A percentile compares a stretch with the other conserved stretches of the same genome.
Conservation (phyloP, 2,797 vertebrate species). For the Alectoris magna region DNA sequence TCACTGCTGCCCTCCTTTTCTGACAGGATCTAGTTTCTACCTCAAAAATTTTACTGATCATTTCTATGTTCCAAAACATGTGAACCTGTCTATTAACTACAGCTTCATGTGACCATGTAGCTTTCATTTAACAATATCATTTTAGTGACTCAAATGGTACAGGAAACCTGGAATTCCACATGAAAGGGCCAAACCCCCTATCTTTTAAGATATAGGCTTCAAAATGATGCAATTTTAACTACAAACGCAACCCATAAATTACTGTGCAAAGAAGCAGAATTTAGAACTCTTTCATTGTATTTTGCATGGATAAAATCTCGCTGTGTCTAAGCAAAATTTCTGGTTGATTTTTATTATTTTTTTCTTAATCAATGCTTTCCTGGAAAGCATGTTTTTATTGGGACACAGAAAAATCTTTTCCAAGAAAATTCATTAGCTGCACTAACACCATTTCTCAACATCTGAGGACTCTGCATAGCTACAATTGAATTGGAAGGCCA, state of each 20-base stretch:
- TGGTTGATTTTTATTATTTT: background rate
- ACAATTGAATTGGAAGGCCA: background rate
- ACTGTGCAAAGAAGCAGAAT: background rate
- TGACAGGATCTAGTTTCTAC: background rate
- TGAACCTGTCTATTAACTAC: background rate
- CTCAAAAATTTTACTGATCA: background rate
- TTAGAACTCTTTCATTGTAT: background rate
- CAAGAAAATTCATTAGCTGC: background rate
- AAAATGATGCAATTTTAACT: background rate
- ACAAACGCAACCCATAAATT: background rate
- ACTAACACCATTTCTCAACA: background rate
- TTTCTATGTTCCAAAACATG: background rate
- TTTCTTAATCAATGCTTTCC: background rate
- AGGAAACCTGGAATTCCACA: background rate
- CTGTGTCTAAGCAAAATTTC: background rate
- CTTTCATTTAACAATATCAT: background rate
- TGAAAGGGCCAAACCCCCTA: background rate
- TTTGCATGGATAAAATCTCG: background rate
- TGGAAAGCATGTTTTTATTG: background rate
- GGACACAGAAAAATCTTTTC: background rate
- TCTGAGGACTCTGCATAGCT: background rate
- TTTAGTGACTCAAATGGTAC: background rate
- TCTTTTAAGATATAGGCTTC: background rate
- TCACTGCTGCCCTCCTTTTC: background rate
- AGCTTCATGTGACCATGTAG: accelerated